Evolutionary conservation across 2,797 vertebrate genomes (phyloP), one percentile per base, ranked within the genome.

Genomic region (Etheostoma perlongum): DNA sequence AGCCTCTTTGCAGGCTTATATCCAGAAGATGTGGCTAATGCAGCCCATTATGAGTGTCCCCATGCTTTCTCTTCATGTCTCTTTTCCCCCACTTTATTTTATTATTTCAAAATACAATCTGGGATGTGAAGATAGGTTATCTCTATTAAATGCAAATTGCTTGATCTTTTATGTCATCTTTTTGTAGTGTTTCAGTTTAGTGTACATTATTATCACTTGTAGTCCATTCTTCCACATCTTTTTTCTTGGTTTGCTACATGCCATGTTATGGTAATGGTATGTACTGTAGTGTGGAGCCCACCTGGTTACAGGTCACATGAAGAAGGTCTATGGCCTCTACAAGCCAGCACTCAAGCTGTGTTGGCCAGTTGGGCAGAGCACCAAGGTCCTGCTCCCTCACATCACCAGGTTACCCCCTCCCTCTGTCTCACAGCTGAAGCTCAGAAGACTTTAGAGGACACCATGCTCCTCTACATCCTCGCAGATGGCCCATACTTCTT

Each of bases 281-380:
- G n/a, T 47, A 49, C 47, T 36, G 55, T 47, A 40, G 57, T 36
- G 55, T 59, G 21, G 55, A 40, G n/a, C 51, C 64, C 79, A 77
- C 77, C 78, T 85, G 76, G 84, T 81, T 90, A 83, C 82, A 84
- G 76, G 71, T 88, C 67, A 70, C 52, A 66, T 33, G 70, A 42
- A 72, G 76, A 78, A 80, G 78, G 68, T 67, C 78, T 57, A 42
- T 72, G 81, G 70, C 63, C 88, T 83, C 42, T 21, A 68, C 78
- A 76, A 83, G 78, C 55, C 82, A 81, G 85, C 44, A 55, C 74
- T 86, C 87, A 87, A 86, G 90, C 88, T 91, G 82, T 84, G 86
- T 81, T 74, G 72, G 73, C 90, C 93, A 93, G 85, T 91, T 93
- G 92, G 92, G 74, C 86, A 76, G 92, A 86, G 79, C 88, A 83